phyloP scores from a whole-genome alignment of 2,797 vertebrate species.

The Hydrocynus forskahlii region DNA sequence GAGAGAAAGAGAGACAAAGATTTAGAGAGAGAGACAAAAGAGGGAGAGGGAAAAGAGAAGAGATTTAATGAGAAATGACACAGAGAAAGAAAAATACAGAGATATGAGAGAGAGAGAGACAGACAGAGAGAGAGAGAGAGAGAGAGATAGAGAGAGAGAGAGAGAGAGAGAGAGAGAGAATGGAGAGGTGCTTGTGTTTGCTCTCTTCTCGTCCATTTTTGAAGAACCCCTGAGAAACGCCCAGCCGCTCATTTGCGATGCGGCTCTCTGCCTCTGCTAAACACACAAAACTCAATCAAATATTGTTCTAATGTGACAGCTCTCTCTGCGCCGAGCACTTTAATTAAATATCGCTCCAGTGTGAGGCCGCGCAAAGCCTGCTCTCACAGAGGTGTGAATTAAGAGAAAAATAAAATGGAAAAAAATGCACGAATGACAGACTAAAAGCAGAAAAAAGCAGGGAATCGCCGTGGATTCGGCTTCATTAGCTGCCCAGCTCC shows the following conservation, averaged over 20 bases:
- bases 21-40: too few relatives aligned
- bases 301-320: conserved; percentile 42
- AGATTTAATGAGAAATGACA: too few relatives aligned
- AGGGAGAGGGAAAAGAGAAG: neutral
- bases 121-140: conserved; percentile 27
- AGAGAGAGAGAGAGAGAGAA: conserved; percentile 27
- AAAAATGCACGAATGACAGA: neutral
- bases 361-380: neutral
- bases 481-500: conserved; percentile 33
- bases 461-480: neutral
- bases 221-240: conserved; percentile 32
- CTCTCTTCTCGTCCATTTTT: conserved; percentile 20
- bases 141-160: neutral
- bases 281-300: conserved; percentile 48
- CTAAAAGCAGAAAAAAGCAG: neutral
- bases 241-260: conserved; percentile 39
- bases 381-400: conserved; percentile 31
- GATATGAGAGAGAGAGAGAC: conserved; percentile 1
- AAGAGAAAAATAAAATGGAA: conserved; percentile 8
- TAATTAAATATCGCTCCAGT: conserved; percentile 35
- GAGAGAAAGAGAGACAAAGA: neutral
- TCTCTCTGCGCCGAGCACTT: conserved; percentile 16
- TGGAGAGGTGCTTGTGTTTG: conserved; percentile 31
- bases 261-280: conserved; percentile 40
- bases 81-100: too few relatives aligned